These are phyloP conservation scores for Stegana nigrithorax DNA, from an alignment of 2,888 invertebrate genomes.

Conservation along the genomic window DNA sequence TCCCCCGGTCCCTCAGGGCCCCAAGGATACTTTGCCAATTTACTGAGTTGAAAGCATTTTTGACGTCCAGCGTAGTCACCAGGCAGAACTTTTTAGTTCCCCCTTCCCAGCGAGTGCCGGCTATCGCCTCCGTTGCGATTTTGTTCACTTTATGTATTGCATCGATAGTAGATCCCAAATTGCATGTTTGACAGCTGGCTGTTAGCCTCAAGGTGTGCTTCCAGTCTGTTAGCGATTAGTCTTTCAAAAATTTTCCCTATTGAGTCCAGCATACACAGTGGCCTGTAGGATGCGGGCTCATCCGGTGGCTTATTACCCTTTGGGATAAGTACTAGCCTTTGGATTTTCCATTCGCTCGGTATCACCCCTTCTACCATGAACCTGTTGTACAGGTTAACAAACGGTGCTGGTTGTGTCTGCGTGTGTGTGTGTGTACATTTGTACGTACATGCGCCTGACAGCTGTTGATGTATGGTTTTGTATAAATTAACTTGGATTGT, in stretches of 20 bases:
- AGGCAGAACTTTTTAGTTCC: background rate
- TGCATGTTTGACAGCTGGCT: too few species aligned
- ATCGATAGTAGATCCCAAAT: too few species aligned
- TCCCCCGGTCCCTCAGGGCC: background rate
- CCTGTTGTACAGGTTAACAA: too few species aligned
- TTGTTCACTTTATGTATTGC: too few species aligned
- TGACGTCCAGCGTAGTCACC: too few species aligned
- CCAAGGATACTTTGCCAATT: background rate
- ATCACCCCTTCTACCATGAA: too few species aligned
- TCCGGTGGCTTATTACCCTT: background rate
- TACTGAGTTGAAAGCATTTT: background rate
- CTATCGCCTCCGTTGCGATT: too few species aligned
- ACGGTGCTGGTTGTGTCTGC: background rate
- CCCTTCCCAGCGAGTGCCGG: background rate
- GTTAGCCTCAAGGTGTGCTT: too few species aligned
- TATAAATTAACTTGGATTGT: constrained; percentile 42
- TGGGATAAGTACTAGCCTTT: background rate
- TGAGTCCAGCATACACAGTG: background rate
- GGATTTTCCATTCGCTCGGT: background rate
- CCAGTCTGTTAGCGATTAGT: too few species aligned
- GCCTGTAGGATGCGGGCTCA: background rate
- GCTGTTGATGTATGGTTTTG: constrained; percentile 24
- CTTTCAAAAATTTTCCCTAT: too few species aligned
- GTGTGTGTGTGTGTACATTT: constrained; percentile 3
- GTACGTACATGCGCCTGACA: constrained; percentile 13